Conservation (phyloP, 2,797 vertebrate species). For the Gobionotothen gibberifrons region DNA sequence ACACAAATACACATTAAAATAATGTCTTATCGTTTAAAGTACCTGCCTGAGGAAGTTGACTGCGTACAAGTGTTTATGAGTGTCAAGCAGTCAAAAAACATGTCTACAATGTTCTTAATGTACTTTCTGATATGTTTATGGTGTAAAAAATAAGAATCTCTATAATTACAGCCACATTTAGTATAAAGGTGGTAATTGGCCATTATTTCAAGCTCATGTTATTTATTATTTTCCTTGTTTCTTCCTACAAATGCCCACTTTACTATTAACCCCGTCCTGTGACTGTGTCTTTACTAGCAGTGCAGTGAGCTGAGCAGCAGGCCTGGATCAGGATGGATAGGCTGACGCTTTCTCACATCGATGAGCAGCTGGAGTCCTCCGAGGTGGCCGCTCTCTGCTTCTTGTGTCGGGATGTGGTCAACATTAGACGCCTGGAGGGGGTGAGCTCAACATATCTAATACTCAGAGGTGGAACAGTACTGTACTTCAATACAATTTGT, state of each 20-base stretch:
- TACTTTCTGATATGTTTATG: neutral
- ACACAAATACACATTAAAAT: neutral
- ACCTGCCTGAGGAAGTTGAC: neutral
- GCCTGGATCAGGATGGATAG: conserved; percentile 65
- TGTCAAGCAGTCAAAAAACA: neutral
- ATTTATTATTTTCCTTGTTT: neutral
- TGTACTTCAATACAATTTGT: no score
- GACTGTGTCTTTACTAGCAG: neutral
- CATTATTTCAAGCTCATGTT: neutral
- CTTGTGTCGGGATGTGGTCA: conserved; percentile 76
- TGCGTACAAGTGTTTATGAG: no score
- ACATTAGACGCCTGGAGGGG: conserved; percentile 69
- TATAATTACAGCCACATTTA: neutral
- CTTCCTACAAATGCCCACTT: no score
- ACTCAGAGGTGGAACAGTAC: no score
- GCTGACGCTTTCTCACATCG: conserved; percentile 58
- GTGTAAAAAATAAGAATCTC: neutral
- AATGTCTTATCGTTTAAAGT: neutral
- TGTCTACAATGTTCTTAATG: neutral
- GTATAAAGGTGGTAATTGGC: neutral
- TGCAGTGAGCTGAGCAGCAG: neutral
- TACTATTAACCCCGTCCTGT: neutral
- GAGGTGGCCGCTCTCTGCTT: conserved; percentile 82
- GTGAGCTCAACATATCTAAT: conserved; percentile 40
- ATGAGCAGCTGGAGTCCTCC: conserved; percentile 68